These are phyloP conservation scores for Xenops minutus DNA, from an alignment of 2,797 vertebrate species.

Conservation along the genomic window DNA sequence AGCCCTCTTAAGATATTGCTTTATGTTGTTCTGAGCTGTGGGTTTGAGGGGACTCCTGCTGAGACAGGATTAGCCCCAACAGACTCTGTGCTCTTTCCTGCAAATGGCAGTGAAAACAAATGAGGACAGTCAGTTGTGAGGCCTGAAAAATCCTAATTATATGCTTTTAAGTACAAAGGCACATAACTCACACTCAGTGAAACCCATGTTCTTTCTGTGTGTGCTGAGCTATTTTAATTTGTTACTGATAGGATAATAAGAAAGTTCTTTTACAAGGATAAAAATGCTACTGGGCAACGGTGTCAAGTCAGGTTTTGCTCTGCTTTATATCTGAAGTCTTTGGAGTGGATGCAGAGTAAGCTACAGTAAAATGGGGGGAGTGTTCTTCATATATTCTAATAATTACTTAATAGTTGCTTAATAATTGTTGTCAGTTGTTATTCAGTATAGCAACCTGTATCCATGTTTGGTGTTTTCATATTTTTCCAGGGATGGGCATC, in stretches of 20 bases:
- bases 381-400: not conserved
- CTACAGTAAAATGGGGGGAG: not conserved
- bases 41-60: not conserved
- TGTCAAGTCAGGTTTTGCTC: not conserved
- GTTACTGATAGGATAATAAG: not conserved
- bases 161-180: not conserved
- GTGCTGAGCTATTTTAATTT: not conserved
- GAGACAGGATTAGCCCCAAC: not conserved
- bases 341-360: not conserved
- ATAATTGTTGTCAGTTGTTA: not conserved
- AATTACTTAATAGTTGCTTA: not conserved
- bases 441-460: not conserved
- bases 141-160: not conserved
- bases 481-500: not conserved
- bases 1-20: not conserved
- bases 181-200: not conserved
- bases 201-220: not conserved
- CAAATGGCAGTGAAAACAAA: not conserved
- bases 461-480: rapidly evolving
- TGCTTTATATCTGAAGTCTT: not conserved
- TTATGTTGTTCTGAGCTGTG: not conserved
- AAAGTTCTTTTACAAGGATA: not conserved
- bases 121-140: not conserved
- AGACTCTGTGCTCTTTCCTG: not conserved
- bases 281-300: not conserved